Conservation (phyloP, 2,113 vertebrate species). For the Ophiodon elongatus region DNA sequence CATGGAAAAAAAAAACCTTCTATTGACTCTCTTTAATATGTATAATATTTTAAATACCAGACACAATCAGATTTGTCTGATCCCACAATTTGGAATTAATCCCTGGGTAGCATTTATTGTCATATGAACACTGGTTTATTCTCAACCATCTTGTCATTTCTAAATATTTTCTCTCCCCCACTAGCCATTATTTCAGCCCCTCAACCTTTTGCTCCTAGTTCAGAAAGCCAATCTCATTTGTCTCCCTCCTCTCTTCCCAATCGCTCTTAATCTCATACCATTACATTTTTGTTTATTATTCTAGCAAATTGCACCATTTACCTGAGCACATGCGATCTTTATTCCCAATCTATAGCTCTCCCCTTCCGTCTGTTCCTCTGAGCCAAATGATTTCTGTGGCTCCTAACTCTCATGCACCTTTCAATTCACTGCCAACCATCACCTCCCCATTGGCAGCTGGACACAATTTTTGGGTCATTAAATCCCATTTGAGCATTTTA, state of each 20-base stretch:
- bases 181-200: constrained; percentile 45
- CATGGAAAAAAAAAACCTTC: background rate
- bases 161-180: too few relatives aligned
- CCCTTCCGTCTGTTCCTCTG: constrained; percentile 36
- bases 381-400: constrained; percentile 64
- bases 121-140: constrained; percentile 25
- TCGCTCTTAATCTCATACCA: constrained; percentile 49
- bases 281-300: constrained; percentile 53
- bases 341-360: constrained; percentile 41
- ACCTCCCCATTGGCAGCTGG: constrained; percentile 58
- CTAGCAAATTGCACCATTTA: constrained; percentile 52
- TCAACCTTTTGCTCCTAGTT: constrained; percentile 40
- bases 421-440: constrained; percentile 57
- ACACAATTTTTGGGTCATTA: constrained; percentile 66
- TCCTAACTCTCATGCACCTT: constrained; percentile 55
- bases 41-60: constrained; percentile 14
- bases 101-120: constrained; percentile 4
- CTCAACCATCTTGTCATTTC: constrained; percentile 27
- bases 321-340: constrained; percentile 56
- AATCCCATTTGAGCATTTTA: constrained; percentile 69
- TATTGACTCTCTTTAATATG: constrained; percentile 12
- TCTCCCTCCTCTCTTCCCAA: constrained; percentile 40
- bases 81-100: constrained; percentile 11
- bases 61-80: background rate
- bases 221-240: constrained; percentile 47